These are phyloP conservation scores for Liopterus haemorrhoidalis DNA, from an alignment of 2,888 invertebrate genomes.

Conservation along the genomic window DNA sequence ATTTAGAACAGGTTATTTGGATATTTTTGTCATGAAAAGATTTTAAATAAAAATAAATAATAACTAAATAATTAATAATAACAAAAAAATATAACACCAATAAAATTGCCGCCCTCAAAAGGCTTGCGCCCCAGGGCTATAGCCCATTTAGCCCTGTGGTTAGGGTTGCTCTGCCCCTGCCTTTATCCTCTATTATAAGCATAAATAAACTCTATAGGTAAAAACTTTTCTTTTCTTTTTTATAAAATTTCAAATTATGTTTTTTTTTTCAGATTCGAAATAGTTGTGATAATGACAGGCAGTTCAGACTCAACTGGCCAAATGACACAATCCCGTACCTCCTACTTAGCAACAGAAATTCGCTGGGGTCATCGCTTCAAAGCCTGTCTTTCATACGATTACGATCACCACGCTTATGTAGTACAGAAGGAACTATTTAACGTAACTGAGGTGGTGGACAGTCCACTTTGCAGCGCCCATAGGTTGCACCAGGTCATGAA, in stretches of 20 bases:
- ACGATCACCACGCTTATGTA: slow-evolving; percentile 52
- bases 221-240: neutral
- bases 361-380: slow-evolving; percentile 79
- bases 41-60: no score
- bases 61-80: no score
- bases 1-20: no score
- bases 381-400: slow-evolving; percentile 48
- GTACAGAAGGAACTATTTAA: slow-evolving; percentile 61
- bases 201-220: slow-evolving; percentile 28
- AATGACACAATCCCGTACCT: slow-evolving; percentile 65
- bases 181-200: neutral
- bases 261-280: slow-evolving; percentile 59
- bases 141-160: no score
- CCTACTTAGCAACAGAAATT: slow-evolving; percentile 74
- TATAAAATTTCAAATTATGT: slow-evolving; percentile 1
- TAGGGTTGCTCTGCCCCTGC: no score
- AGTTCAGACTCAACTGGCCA: slow-evolving; percentile 72
- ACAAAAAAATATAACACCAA: no score
- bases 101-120: no score
- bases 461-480: slow-evolving; percentile 81
- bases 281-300: slow-evolving; percentile 78
- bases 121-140: no score
- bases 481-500: slow-evolving; percentile 68
- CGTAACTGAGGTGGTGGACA: slow-evolving; percentile 59
- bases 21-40: no score